phyloP scores from a whole-genome alignment of 1,140 invertebrate species.

The Drosophila bocqueti region DNA sequence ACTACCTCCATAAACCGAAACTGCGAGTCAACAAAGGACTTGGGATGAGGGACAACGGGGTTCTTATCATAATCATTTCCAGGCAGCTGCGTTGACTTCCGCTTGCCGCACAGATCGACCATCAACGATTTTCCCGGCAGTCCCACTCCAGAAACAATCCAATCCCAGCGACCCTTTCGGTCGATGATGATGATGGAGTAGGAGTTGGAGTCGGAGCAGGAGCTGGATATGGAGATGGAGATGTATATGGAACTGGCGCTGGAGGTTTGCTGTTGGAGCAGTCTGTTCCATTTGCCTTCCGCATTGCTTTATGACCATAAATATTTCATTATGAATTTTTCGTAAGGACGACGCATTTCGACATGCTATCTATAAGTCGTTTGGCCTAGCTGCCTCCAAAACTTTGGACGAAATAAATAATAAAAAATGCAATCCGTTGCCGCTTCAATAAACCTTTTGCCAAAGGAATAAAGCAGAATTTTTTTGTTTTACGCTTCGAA shows the following conservation, averaged over 20 bases:
- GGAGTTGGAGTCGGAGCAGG: background rate
- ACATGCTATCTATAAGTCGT: slow-evolving; percentile 70
- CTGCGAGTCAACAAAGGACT: slow-evolving; percentile 41
- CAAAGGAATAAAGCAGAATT: slow-evolving; percentile 23
- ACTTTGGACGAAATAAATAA: slow-evolving; percentile 73
- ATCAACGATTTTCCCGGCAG: slow-evolving; percentile 23
- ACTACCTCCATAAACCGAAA: slow-evolving; percentile 56
- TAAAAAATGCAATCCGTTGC: slow-evolving; percentile 81
- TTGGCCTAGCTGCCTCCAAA: slow-evolving; percentile 53
- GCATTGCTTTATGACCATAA: slow-evolving; percentile 82
- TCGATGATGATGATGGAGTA: slow-evolving; percentile 39
- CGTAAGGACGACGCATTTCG: slow-evolving; percentile 55
- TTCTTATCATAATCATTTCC: slow-evolving; percentile 81
- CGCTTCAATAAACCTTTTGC: slow-evolving; percentile 69
- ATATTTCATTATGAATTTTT: slow-evolving; percentile 83
- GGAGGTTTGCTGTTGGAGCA: slow-evolving; percentile 15
- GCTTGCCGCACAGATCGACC: slow-evolving; percentile 49
- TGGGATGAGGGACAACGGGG: slow-evolving; percentile 40
- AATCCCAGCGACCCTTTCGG: slow-evolving; percentile 63
- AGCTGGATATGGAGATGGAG: slow-evolving; percentile 25
- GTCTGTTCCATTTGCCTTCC: slow-evolving; percentile 55
- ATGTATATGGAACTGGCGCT: slow-evolving; percentile 28
- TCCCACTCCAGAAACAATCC: slow-evolving; percentile 37
- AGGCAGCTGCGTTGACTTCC: slow-evolving; percentile 77
- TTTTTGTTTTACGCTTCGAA: slow-evolving; percentile 74